Evolutionary conservation across 2,797 vertebrate species (phyloP), one percentile per base, ranked within the genome.

Genomic region (Masticophis lateralis): DNA sequence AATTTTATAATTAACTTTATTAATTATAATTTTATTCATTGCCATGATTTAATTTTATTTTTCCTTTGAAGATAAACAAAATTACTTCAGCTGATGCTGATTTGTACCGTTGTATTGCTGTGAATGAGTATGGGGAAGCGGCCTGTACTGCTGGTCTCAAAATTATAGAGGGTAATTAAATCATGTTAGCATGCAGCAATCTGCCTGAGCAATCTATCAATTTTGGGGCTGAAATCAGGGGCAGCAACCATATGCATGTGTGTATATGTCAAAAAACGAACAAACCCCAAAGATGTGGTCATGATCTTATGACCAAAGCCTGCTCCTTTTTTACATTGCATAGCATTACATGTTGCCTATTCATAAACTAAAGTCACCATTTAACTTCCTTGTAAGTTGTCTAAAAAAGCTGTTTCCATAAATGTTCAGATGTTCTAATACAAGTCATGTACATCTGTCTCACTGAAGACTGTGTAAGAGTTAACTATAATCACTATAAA

Each of bases 51-150:
- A 93, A 59, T 90, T 93, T 56, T 12, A 27, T 94, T 95, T 27
- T 93, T 86, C 89, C 88, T 96, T 96, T 95, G 32, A 94, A 99
- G 99, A 97, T 99, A 95, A 96, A 93, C 53, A 97, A 97, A 86
- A 96, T 99, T 91, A 98, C 96, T 0, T 27, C 90, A 0, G 95
- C 92, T 1, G 98, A 99, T 94, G 94, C 96, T 0, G 99, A 98
- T 69, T 94, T 98, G 16, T 99, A 98, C 94, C 98, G 97, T 95
- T 99, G 98, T 95, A 95, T n/a, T 2, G 98, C 98, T 5, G 92
- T 94, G 25, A 99, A 99, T 53, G 93, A 97, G 25, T 99, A 97
- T 0, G 99, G 99, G 20, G 98, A 98, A 97, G 98, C 98, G 86
- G 51, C 96, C 0, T 98, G 98, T 96, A 96, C 97, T 0, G 96